Evolutionary conservation across 2,888 invertebrate species (phyloP).

Genomic region (Germaria angustata): DNA sequence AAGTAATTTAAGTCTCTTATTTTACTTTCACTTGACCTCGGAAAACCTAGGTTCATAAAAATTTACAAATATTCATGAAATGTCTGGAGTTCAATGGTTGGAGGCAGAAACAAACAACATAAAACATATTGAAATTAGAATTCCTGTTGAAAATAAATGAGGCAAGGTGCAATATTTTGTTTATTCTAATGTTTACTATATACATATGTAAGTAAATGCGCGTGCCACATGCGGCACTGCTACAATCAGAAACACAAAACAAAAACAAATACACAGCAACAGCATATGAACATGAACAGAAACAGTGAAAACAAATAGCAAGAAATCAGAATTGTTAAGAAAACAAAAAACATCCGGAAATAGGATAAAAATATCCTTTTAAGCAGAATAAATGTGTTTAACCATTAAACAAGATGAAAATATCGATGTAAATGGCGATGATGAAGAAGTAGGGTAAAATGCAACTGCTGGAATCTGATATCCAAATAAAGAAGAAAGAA

Average conservation of each 20-base stretch:
- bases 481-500: conserved; percentile 40
- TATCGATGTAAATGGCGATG: not conserved
- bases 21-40: conserved; percentile 3
- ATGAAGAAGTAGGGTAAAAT: conserved; percentile 52
- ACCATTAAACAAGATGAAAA: conserved; percentile 35
- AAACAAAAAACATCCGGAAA: conserved; percentile 64
- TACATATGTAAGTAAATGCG: conserved; percentile 52
- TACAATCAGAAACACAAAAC: conserved; percentile 16
- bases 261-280: conserved; percentile 5
- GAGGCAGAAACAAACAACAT: not conserved
- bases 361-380: conserved; percentile 63
- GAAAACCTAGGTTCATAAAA: not conserved
- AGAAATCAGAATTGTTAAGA: conserved; percentile 45
- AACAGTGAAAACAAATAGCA: conserved; percentile 48
- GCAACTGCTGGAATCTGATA: conserved; percentile 68
- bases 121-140: conserved; percentile 29
- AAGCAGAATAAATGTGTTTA: conserved; percentile 26
- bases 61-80: not conserved
- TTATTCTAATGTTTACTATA: conserved; percentile 11
- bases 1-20: conserved; percentile 18
- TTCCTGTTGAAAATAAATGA: conserved; percentile 45
- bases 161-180: conserved; percentile 62
- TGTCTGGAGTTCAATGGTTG: not conserved
- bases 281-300: conserved; percentile 32
- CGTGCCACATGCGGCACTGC: conserved; percentile 63